phyloP scores from a whole-genome alignment of 2,888 invertebrate species.

The Vanessa cardui region DNA sequence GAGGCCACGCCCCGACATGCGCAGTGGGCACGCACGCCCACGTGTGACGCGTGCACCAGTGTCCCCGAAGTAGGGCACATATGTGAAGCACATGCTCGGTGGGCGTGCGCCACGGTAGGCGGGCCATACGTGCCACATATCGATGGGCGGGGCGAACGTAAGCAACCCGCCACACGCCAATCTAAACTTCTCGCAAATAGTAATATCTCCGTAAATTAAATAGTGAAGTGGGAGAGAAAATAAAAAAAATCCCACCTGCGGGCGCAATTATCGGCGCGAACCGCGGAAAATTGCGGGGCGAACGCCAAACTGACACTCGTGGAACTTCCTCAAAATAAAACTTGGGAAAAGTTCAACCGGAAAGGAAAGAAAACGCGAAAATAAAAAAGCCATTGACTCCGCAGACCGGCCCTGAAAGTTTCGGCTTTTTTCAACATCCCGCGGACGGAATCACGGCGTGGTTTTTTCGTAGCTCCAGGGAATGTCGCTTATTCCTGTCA shows the following conservation, averaged over 20 bases:
- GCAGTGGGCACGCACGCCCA: slow-evolving; percentile 68
- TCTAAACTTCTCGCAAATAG: slow-evolving; percentile 31
- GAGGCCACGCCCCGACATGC: slow-evolving; percentile 73
- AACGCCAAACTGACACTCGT: slow-evolving; percentile 80
- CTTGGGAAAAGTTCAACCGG: slow-evolving; percentile 78
- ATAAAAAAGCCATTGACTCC: slow-evolving; percentile 82
- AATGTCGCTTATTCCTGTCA: slow-evolving; percentile 66
- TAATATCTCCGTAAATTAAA: slow-evolving; percentile 43
- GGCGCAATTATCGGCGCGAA: slow-evolving; percentile 79
- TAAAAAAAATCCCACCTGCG: slow-evolving; percentile 71
- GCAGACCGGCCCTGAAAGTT: slow-evolving; percentile 72
- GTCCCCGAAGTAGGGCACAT: slow-evolving; percentile 67
- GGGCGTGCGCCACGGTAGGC: slow-evolving; percentile 69
- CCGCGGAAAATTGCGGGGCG: slow-evolving; percentile 78
- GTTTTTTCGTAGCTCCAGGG: slow-evolving; percentile 66
- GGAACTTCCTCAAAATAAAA: slow-evolving; percentile 79
- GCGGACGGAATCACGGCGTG: slow-evolving; percentile 64
- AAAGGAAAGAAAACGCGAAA: slow-evolving; percentile 78
- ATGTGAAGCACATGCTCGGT: slow-evolving; percentile 52
- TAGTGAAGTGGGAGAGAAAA: slow-evolving; percentile 42
- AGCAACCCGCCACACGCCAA: slow-evolving; percentile 28
- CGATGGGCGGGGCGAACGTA: slow-evolving; percentile 54
- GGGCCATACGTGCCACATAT: slow-evolving; percentile 54
- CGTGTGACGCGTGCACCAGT: slow-evolving; percentile 58
- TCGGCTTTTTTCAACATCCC: slow-evolving; percentile 72